These are phyloP conservation scores for Scaptomyza polygonia DNA, from an alignment of 2,888 invertebrate species.

Conservation along the genomic window DNA sequence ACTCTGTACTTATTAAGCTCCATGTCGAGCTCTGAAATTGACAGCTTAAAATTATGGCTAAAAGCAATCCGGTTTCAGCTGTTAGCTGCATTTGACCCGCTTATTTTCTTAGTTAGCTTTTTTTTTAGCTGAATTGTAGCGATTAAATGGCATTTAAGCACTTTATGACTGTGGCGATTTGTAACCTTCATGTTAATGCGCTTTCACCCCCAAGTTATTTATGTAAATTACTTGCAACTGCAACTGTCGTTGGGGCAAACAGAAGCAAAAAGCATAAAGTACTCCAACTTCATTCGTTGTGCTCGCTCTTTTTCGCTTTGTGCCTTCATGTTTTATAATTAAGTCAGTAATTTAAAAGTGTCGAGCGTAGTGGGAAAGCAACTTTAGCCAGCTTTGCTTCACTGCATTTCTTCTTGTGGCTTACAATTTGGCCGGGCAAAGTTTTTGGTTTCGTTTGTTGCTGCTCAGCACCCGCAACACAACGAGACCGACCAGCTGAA, in stretches of 20 bases:
- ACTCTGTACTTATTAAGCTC: not conserved
- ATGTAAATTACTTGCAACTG: constrained; percentile 68
- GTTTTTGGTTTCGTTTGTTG: constrained; percentile 55
- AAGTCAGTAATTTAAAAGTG: constrained; percentile 78
- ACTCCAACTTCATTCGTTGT: constrained; percentile 8
- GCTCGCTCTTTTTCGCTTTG: not conserved
- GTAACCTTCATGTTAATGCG: constrained; percentile 74
- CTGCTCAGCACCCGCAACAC: constrained; percentile 30
- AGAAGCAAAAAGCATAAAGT: constrained; percentile 6
- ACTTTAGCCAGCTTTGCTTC: constrained; percentile 64
- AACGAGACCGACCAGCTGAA: constrained; percentile 10
- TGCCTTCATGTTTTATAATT: constrained; percentile 76
- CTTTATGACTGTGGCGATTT: constrained; percentile 67
- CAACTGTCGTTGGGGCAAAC: constrained; percentile 21
- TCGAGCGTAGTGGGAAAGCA: constrained; percentile 52
- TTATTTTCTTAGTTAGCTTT: constrained; percentile 17
- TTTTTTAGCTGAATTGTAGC: constrained; percentile 48
- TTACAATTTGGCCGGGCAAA: constrained; percentile 64
- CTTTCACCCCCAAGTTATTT: constrained; percentile 60
- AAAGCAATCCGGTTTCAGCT: constrained; percentile 8
- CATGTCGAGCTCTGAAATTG: constrained; percentile 5
- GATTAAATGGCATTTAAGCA: constrained; percentile 72
- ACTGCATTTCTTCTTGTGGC: constrained; percentile 64
- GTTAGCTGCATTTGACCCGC: constrained; percentile 51
- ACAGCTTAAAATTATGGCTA: constrained; percentile 11